Percentiles rank a stretch among this genome's conserved stretches.
These are phyloP conservation scores for Falco concolor DNA, from an alignment of 2,797 vertebrate species.

Conservation along the genomic window DNA sequence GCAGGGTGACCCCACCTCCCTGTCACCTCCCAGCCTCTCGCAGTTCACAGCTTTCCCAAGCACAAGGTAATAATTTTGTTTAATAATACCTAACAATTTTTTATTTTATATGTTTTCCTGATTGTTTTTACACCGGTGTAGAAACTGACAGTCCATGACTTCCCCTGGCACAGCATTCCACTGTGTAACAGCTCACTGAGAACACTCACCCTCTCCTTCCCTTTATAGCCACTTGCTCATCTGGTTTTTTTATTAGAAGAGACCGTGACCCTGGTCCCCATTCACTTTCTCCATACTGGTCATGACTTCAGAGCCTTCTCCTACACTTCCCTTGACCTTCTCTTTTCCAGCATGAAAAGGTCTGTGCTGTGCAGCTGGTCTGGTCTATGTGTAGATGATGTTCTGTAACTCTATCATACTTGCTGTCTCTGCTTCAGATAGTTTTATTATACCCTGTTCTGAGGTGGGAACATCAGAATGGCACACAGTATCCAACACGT, in stretches of 20 bases:
- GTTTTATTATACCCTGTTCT: not conserved
- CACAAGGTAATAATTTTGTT: not conserved
- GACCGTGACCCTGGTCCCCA: not conserved
- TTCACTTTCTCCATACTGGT: not conserved
- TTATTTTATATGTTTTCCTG: not conserved
- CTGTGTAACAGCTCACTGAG: not conserved
- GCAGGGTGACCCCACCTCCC: not conserved
- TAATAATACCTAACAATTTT: not conserved
- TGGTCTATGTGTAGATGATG: not conserved
- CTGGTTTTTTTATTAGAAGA: not conserved
- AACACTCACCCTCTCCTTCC: not conserved
- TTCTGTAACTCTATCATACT: not conserved
- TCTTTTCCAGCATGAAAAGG: not conserved
- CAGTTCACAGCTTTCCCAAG: not conserved
- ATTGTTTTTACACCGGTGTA: not conserved
- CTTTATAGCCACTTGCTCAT: not conserved
- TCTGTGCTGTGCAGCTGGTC: not conserved
- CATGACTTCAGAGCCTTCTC: not conserved
- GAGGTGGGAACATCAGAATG: not conserved
- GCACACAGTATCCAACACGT: not conserved
- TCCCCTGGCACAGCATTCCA: not conserved
- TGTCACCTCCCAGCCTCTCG: not conserved
- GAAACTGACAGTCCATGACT: not conserved
- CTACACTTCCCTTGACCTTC: not conserved
- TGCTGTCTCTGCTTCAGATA: not conserved